Conservation (phyloP, 2,797 vertebrate species). For the Falco columbarius region DNA sequence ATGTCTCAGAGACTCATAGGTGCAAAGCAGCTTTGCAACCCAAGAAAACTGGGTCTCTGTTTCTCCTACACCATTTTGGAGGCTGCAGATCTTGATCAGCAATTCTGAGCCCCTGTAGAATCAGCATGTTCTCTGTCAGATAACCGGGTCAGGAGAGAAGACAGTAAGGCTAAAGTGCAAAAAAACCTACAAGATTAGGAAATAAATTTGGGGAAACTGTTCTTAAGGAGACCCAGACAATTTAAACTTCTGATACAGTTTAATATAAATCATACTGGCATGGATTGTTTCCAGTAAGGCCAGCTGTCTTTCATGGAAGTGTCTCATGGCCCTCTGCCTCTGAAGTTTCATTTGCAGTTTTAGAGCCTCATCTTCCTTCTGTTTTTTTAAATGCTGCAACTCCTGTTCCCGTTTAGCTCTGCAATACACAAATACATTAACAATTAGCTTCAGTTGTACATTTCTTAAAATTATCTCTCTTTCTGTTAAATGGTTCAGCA, state of each 20-base stretch:
- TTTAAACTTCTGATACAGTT: slow-evolving; percentile 15
- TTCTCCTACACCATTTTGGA: background rate
- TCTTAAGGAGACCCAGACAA: background rate
- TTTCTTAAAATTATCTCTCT: background rate
- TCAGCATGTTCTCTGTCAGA: background rate
- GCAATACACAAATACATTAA: slow-evolving; percentile 29
- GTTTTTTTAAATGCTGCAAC: slow-evolving; percentile 77
- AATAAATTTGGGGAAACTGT: background rate
- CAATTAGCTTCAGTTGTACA: background rate
- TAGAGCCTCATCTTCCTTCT: slow-evolving; percentile 84
- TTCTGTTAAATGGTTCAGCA: background rate
- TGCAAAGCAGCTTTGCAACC: background rate
- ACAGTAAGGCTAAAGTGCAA: background rate
- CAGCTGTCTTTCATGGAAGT: slow-evolving; percentile 87
- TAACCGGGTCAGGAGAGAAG: background rate
- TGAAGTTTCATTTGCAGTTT: slow-evolving; percentile 83
- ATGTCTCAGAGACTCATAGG: background rate
- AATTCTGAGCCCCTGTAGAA: background rate
- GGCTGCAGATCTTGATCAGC: background rate
- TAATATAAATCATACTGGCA: slow-evolving; percentile 78
- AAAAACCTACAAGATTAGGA: background rate
- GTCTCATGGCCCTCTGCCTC: slow-evolving; percentile 86
- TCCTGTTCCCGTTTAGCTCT: slow-evolving; percentile 82
- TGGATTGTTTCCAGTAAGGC: slow-evolving; percentile 87
- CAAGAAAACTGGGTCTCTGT: background rate